Evolutionary conservation across 1,140 invertebrate genomes (phyloP), one percentile per base, ranked within the genome.

Genomic region (Caenorhabditis tropicalis): DNA sequence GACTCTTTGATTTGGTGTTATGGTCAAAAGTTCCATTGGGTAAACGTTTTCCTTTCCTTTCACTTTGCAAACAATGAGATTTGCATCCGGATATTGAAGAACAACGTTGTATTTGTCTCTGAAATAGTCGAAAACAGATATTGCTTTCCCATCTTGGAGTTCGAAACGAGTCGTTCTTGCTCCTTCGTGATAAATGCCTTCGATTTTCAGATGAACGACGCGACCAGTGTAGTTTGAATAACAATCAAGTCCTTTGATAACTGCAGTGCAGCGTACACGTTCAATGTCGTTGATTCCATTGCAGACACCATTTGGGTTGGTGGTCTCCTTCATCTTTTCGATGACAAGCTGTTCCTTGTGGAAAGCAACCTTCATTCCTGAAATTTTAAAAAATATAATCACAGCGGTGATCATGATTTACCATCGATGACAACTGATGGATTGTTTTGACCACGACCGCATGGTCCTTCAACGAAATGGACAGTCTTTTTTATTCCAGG

Each of bases 361-460:
- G 36, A 86, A 86, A 10, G 83, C 86, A 24, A 84, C 86, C 31
- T 86, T 86, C 85, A 60, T 86, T 19, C 46, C 79, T 49, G 79
- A 46, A 65, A 33, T 43, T 43, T 43, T 43, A 12, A 43, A 43
- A 43, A 43, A 43, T 43, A 43, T 19, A 12, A 2, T 58, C 10
- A 27, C 9, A 27, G 24, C 7, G 3, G 7, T 10, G 21, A 7
- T 29, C 27, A 29, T 1, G 12, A 58, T 31, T 65, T 6, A 65
- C 58, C 74, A 56, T 86, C 86, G 24, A 86, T 83, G 9, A 86
- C 79, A 12, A 86, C 51, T 24, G 85, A 33, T 31, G 86, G 60
- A 53, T 86, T 85, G 51, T 24, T 46, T 16, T 82, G 21, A 10
- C 70, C 84, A 21, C 83, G 46, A 21, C 86, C 86, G 7, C 65